Evolutionary conservation across 2,888 invertebrate genomes (phyloP), one percentile per base, ranked within the genome.

Genomic region (Cephus rjabovi): DNA sequence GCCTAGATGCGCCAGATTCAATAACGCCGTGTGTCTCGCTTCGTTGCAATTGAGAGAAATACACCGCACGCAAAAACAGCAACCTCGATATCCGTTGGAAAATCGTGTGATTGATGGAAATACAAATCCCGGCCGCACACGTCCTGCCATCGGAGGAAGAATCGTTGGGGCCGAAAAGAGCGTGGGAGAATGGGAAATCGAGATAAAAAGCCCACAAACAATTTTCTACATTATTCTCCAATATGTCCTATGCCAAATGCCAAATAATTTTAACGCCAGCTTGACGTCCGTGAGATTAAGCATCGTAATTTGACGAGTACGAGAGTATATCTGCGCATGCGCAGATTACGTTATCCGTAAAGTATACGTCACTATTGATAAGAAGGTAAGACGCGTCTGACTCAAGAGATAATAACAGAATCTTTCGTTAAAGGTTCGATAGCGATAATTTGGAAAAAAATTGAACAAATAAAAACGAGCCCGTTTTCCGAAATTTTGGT

Each of bases 101-200:
- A 87, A 86, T 86, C 87, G 86, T 83, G 89, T 90, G 90, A 91
- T 91, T 91, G 90, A 91, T 91, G 90, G 90, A 89, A 89, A 89
- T 86, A 89, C 87, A 89, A 90, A 89, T 87, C 56, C 83, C 80
- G 81, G 79, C 82, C 81, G 83, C 83, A 74, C 79, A 81, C 80
- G 81, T 83, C 78, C 79, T 56, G 78, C 77, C 79, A 80, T 80
- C 77, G 73, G 75, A 76, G 76, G 76, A 76, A 73, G 31, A 56
- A 15, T 56, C 56, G 75, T 69, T 68, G 34, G 68, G 69, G 37
- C 31, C 37, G 35, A 75, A 35, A 69, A 31, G 31, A 12, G 73
- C 68, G 73, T 15, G 3, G 12, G 37, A 34, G 73, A 33, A 37
- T n/a, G 33, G 74, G 84, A 84, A 87, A 87, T 87, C 86, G 82